These are phyloP conservation scores for Drosophila tropicalis DNA, from an alignment of 1,140 invertebrate genomes.

Conservation along the genomic window DNA sequence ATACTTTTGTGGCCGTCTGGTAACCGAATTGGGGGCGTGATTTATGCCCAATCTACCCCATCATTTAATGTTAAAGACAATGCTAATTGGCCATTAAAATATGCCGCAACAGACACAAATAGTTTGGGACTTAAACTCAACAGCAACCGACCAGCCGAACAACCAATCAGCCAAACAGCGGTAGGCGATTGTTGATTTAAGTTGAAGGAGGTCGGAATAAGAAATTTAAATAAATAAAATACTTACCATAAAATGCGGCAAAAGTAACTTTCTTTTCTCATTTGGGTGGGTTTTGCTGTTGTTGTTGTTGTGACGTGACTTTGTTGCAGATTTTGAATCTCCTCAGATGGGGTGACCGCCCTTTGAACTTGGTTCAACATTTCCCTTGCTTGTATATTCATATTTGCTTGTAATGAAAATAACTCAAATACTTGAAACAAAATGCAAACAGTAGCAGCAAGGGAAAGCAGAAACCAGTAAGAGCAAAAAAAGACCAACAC, in stretches of 20 bases:
- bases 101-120: constrained; percentile 13
- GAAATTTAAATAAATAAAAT: constrained; percentile 41
- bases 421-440: constrained; percentile 25
- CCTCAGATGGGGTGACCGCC: not conserved
- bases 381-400: constrained; percentile 5
- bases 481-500: not conserved
- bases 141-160: not conserved
- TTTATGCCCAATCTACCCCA: constrained; percentile 43
- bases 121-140: constrained; percentile 12
- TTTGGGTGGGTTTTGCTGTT: not conserved
- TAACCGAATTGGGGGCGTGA: constrained; percentile 34
- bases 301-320: constrained; percentile 41
- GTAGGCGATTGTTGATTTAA: constrained; percentile 4
- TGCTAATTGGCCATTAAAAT: constrained; percentile 70
- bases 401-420: constrained; percentile 46
- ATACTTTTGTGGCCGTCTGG: constrained; percentile 45
- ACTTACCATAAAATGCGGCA: constrained; percentile 40
- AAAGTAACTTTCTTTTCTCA: constrained; percentile 19
- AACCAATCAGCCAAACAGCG: constrained; percentile 7
- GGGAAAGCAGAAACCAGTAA: not conserved
- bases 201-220: constrained; percentile 19
- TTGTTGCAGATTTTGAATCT: constrained; percentile 13
- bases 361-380: constrained; percentile 33
- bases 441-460: not conserved
- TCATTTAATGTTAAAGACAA: constrained; percentile 47